Base-by-base conservation (phyloP, 2,888 invertebrate genomes). In the Synergus umbraculus region DNA sequence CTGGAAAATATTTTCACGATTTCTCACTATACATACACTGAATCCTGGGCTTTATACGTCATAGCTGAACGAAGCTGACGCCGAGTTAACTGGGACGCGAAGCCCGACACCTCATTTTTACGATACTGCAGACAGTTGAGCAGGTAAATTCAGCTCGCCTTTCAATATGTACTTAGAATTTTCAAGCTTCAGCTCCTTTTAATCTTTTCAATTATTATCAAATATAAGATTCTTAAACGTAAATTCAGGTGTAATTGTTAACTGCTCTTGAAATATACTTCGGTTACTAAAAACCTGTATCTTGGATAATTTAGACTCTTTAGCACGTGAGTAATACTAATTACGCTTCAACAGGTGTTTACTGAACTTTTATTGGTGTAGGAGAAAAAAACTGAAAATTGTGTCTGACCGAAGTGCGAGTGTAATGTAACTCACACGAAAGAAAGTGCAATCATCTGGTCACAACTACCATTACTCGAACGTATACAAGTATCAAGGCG, bases 21-120 rank as follows among this genome's bases (percentile, higher is more conserved):
- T 58, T 73, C 73, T 54, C n/a, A 58, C 54, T n/a, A 41, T 46
- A 13, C 12, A 63, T 46, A 13, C 12, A 63, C 58, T 4, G 29
- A 69, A 13, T 73, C 73, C 73, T 54, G 41, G 41, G n/a, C 41
- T 73, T 46, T 69, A 8, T 12, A 69, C 69, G 69, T 73, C 37
- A 54, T 54, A 73, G 49, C n/a, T 73, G 54, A 73, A 73, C 73
- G 54, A 73, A 73, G 49, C 73, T 54, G 49, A 73, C 49, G 73
- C 18, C 29, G 10, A 73, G 73, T 58, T 54, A 73, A 73, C 37
- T 73, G 18, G 73, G n/a, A 73, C 73, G 73, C n/a, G 73, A 54
- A 73, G 37, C 73, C 54, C 73, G 54, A 73, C 37, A 73, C 29
- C 69, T 54, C 69, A 73, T 49, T 22, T 69, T 46, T 49, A 73